These are phyloP conservation scores for Turnix velox DNA, from an alignment of 2,113 vertebrate genomes.

Conservation along the genomic window DNA sequence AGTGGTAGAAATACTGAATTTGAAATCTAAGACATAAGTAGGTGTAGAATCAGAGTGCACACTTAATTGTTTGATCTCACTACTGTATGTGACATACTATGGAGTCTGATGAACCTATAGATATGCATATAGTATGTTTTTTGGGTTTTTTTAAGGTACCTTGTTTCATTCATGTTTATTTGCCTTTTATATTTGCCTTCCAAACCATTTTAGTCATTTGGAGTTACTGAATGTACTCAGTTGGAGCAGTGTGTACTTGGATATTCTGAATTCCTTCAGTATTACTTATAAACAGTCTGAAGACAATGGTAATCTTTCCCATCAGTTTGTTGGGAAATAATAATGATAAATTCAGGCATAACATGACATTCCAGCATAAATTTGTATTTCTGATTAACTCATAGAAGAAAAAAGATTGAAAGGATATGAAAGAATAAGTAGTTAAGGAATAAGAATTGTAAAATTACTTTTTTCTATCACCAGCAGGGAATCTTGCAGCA, in stretches of 20 bases:
- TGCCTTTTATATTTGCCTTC: neutral
- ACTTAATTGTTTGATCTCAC: neutral
- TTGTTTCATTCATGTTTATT: neutral
- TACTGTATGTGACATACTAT: neutral
- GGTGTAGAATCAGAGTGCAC: neutral
- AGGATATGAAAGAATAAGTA: neutral
- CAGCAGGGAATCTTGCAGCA: neutral
- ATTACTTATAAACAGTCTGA: neutral
- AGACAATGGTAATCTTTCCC: neutral
- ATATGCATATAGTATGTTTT: neutral
- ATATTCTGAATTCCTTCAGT: neutral
- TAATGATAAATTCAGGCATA: neutral
- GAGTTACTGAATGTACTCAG: neutral
- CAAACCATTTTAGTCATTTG: neutral
- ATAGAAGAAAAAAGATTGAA: neutral
- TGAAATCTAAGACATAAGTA: neutral
- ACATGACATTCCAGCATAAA: neutral
- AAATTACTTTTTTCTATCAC: neutral
- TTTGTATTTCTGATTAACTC: neutral
- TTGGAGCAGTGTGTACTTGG: neutral
- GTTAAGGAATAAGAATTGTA: neutral
- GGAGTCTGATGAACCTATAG: neutral
- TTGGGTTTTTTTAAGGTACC: neutral
- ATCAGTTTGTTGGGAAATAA: neutral
- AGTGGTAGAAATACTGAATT: neutral